Evolutionary conservation across 1,140 invertebrate genomes (phyloP).

Genomic region (Heterodera schachtii): DNA sequence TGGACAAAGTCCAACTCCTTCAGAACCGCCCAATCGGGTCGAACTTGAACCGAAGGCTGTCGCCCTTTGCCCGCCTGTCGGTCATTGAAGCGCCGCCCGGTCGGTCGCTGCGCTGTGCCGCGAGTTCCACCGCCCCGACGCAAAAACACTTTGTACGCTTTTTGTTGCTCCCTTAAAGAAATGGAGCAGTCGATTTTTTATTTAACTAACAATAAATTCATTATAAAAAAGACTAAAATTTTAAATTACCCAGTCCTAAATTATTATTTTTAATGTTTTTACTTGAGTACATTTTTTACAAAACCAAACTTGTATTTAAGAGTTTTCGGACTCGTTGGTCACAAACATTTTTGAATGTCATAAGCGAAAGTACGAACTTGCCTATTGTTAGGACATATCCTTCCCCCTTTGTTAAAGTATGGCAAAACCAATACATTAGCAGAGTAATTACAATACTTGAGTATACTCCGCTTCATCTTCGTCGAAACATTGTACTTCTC

Average conservation of each 20-base stretch:
- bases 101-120: constrained; percentile 6
- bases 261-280: neutral
- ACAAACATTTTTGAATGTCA: too few relatives aligned
- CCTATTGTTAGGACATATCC: too few relatives aligned
- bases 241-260: constrained; percentile 7
- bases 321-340: too few relatives aligned
- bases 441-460: constrained; percentile 40
- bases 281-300: too few relatives aligned
- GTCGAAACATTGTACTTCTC: constrained; percentile 46
- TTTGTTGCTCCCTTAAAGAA: constrained; percentile 56
- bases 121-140: constrained; percentile 50
- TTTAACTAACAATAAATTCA: too few relatives aligned
- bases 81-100: constrained; percentile 46
- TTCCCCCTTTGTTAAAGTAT: too few relatives aligned
- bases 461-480: constrained; percentile 63
- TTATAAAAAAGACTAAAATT: neutral
- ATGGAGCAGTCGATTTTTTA: neutral
- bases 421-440: neutral
- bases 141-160: constrained; percentile 61
- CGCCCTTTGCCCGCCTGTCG: constrained; percentile 70
- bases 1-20: constrained; percentile 99
- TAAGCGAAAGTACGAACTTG: too few relatives aligned
- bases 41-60: constrained; percentile 94
- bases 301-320: too few relatives aligned
- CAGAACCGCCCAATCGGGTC: constrained; percentile 92